A percentile compares a stretch with the other conserved stretches of the same genome.
phyloP scores from a whole-genome alignment of 2,888 invertebrate species.

The Pherbina coryleti region DNA sequence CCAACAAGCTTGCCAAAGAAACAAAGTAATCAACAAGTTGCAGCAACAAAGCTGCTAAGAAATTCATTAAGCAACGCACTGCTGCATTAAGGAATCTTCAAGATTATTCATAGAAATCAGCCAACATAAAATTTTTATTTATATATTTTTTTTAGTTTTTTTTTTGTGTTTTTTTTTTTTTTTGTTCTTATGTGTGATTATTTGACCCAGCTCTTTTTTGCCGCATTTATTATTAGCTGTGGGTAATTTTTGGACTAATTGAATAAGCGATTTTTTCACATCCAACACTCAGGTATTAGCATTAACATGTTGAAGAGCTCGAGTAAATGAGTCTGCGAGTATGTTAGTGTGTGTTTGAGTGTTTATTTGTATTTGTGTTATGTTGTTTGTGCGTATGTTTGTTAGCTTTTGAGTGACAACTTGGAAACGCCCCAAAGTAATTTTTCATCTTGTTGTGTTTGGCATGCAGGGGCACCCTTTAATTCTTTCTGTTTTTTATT shows the following conservation, averaged over 20 bases:
- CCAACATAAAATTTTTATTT: neutral
- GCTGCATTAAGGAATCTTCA: slow-evolving; percentile 12
- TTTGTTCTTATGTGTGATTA: neutral
- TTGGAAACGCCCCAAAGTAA: slow-evolving; percentile 54
- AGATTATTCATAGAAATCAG: neutral
- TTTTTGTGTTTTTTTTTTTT: neutral
- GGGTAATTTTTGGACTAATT: slow-evolving; percentile 39
- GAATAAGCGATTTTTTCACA: slow-evolving; percentile 43
- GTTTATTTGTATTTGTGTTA: neutral
- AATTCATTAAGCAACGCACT: slow-evolving; percentile 45
- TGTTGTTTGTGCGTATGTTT: neutral
- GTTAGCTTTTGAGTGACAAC: slow-evolving; percentile 52
- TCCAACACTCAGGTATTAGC: slow-evolving; percentile 32
- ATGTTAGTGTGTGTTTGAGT: neutral
- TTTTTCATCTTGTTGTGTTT: slow-evolving; percentile 52
- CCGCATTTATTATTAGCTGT: slow-evolving; percentile 20
- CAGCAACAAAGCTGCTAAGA: slow-evolving; percentile 36
- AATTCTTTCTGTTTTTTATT: neutral
- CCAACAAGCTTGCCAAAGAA: neutral
- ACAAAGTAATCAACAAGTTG: neutral
- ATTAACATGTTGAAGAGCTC: neutral
- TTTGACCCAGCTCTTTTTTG: neutral
- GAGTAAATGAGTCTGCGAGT: neutral
- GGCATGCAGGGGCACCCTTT: neutral
- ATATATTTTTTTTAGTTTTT: neutral